Base-by-base conservation (phyloP, 2,888 invertebrate species). In the Seira ritae region DNA sequence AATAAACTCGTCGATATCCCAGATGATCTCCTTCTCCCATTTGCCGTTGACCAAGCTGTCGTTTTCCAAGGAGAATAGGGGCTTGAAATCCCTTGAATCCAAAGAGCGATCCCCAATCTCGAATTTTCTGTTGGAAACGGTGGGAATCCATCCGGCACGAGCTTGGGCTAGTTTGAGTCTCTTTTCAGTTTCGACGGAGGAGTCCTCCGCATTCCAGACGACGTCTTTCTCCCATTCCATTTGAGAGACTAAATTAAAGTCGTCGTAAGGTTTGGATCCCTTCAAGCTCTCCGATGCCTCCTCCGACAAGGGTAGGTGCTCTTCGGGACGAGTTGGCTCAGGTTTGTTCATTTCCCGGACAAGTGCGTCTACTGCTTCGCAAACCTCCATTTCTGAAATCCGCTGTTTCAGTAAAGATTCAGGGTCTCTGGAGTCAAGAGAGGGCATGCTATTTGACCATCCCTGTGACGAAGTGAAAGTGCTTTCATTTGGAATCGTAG, bases 21-120 rank as follows among this genome's bases (percentile, higher is more conserved):
- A 99, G 89, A 99, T 99, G 1, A 99, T 96, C 90, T 99, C 97
- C 84, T 98, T 96, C 90, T 99, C 99, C 99, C 99, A 99, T 15
- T 94, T 93, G 0, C 96, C 96, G 89, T 98, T 97, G 3, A 98
- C 96, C 12, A 99, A 91, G 42, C 90, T 98, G 98, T 90, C 98
- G 97, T 90, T 98, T 98, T 91, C 98, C 98, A 0, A 98, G 97
- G 15, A 17, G 15, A 20, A 71, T 42, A 42, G 12, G 12, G 42
- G 42, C 42, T 42, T 42, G 12, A 42, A 42, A 12, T 42, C 42
- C 42, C 12, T 42, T 6, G 6, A 8, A 42, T 12, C 6, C 12
- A 8, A 6, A 12, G 12, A 8, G 6, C 42, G 6, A 6, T 42
- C 42, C 42, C 12, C 6, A 12, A 42, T 42, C 12, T 42, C 42